These are phyloP conservation scores for Palaemon carinicauda DNA, from an alignment of 1,140 invertebrate species.

Conservation along the genomic window DNA sequence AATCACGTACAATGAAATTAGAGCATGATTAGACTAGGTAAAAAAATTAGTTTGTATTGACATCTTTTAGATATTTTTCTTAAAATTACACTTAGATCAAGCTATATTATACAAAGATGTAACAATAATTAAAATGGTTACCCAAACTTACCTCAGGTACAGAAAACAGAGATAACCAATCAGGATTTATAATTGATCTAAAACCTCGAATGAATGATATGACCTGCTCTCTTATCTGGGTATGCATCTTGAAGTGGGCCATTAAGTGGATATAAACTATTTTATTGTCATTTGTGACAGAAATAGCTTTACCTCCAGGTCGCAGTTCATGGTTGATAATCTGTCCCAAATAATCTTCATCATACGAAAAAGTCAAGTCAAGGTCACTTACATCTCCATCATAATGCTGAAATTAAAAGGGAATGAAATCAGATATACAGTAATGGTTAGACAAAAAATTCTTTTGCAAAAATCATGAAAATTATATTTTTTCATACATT, in stretches of 20 bases:
- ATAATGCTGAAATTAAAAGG: slow-evolving; percentile 73
- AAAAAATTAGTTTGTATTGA: too few species aligned
- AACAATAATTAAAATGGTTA: slow-evolving; percentile 65
- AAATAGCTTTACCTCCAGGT: slow-evolving; percentile 89
- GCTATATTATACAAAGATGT: slow-evolving; percentile 38
- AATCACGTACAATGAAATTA: too few species aligned
- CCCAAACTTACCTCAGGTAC: slow-evolving; percentile 82
- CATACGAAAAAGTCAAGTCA: slow-evolving; percentile 95
- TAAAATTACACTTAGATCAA: neutral
- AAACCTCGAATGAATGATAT: slow-evolving; percentile 96
- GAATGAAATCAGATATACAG: neutral
- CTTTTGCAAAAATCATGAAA: neutral
- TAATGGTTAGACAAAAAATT: neutral
- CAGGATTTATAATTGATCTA: slow-evolving; percentile 90
- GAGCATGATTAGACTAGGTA: too few species aligned
- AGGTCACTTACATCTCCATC: slow-evolving; percentile 92
- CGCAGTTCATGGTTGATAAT: slow-evolving; percentile 89
- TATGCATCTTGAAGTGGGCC: slow-evolving; percentile 98
- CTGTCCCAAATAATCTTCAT: slow-evolving; percentile 94
- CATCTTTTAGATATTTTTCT: too few species aligned
- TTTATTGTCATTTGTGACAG: slow-evolving; percentile 96
- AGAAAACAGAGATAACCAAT: slow-evolving; percentile 96
- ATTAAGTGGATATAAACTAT: slow-evolving; percentile 98
- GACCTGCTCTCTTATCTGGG: slow-evolving; percentile 95
- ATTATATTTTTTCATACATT: neutral